Evolutionary conservation across 2,113 vertebrate genomes (phyloP), one percentile per base, ranked within the genome.

Genomic region (Formicarius rufipectus): DNA sequence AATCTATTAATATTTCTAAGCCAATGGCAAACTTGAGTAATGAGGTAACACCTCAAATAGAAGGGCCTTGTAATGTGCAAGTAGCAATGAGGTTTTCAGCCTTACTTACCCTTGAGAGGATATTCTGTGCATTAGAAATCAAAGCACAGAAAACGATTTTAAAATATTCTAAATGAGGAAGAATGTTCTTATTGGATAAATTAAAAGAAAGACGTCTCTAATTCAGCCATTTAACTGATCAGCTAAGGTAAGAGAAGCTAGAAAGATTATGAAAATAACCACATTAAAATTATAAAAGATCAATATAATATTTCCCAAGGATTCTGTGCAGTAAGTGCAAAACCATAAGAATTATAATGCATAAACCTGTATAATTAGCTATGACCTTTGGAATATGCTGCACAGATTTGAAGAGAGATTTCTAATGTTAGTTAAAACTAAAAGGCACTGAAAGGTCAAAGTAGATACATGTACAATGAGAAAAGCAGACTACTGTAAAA

Each of bases 391-490:
- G 68, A 88, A 94, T 30, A 86, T 5, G 7, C 3, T 4, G 21
- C 45, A 78, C 69, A 78, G 87, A 76, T 80, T 58, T 95, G 72
- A 97, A 88, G 78, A 68, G 67, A 47, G 11, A 5, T 92, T 97
- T 90, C 42, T 13, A 15, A 84, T 63, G 40, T 24, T 90, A 85
- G 81, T 87, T 77, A 86, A 66, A 81, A 72, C 93, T 89, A 84
- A 97, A 97, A 96, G 81, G 76, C 72, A 82, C 73, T 71, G 50
- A 69, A 74, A 87, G 87, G 52, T 45, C 78, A 59, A 71, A 37
- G n/a, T n/a, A 71, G 49, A 17, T 84, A 77, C 64, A 63, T 66
- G 78, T 56, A 69, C 28, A n/a, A 5, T 23, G 40, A 58, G 69
- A 84, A 73, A 39, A 81, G 77, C 9, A 50, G 25, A 58, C 35